Evolutionary conservation across 2,888 invertebrate genomes (phyloP), one percentile per base, ranked within the genome.

Genomic region (Cremastobaeus sp.): DNA sequence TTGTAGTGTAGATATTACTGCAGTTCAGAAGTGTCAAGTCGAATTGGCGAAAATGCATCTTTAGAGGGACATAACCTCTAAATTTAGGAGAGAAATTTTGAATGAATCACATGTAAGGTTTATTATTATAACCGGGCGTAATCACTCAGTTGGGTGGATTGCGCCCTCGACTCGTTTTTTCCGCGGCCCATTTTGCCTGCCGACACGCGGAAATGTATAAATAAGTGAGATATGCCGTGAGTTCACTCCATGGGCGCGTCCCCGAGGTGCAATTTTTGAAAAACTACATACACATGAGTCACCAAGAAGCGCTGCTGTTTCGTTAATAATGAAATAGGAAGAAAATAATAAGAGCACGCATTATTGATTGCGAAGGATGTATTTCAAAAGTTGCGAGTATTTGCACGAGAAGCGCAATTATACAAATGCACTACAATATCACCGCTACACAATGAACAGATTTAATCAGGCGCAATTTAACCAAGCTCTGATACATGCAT

Each of bases 381-480:
- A 64, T 60, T 72, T 65, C 47, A 65, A 45, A 59, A 65, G 60
- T 72, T 52, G 48, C 48, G 30, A 47, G 52, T 65, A 72, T 60
- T 60, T 57, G 25, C 17, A 21, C 39, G 39, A 54, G 60, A 59
- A 60, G 65, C 32, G 35, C 65, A 65, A 72, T 65, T 60, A 72
- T 57, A 72, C 72, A 72, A 62, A 73, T 55, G 66, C 21, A 30
- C 55, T 60, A 60, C 43, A 60, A 66, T 73, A 73, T 66, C 48
- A 54, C 55, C 45, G 55, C 66, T 66, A 62, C 60, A 72, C 60
- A 72, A 66, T 73, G 66, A 50, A 48, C 55, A 54, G 72, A 73
- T 66, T 66, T 73, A 73, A 73, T 73, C 72, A 73, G 54, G 60
- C 60, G 45, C 66, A 60, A 73, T 60, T 73, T 66, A 54, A 66